phyloP scores from a whole-genome alignment of 2,113 vertebrate genomes.

The Elaphurus davidianus region DNA sequence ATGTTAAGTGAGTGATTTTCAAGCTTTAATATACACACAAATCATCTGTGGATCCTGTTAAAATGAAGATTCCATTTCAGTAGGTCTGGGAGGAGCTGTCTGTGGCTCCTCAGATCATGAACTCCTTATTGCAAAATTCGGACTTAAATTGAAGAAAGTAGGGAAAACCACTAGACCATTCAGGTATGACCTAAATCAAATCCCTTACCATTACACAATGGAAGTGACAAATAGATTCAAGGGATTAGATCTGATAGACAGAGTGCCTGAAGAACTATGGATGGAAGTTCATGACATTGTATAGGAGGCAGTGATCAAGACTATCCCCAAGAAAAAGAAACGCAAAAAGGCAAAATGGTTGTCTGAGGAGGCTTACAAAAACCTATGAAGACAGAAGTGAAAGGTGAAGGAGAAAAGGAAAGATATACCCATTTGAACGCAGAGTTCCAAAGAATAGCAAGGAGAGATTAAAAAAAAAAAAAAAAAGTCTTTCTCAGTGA shows the following conservation, averaged over 20 bases:
- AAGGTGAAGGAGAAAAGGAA: not conserved
- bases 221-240: not conserved
- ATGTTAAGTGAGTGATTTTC: not conserved
- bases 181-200: not conserved
- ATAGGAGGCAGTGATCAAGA: not conserved
- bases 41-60: not conserved
- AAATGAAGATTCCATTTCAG: conserved; percentile 4
- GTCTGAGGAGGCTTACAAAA: not conserved
- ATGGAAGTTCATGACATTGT: not conserved
- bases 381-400: not conserved
- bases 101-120: not conserved
- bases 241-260: not conserved
- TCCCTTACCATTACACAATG: not conserved
- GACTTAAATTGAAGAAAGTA: not conserved
- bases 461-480: not conserved
- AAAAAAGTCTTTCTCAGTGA: not conserved
- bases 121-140: not conserved
- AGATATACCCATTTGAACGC: not conserved
- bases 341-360: not conserved
- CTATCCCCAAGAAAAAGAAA: not conserved
- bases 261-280: not conserved
- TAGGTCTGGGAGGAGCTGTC: not conserved
- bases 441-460: not conserved
- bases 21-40: not conserved
- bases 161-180: not conserved